A percentile compares a stretch with the other conserved stretches of the same genome.
phyloP scores from a whole-genome alignment of 2,113 vertebrate genomes.

The Pampusana beccarii region DNA sequence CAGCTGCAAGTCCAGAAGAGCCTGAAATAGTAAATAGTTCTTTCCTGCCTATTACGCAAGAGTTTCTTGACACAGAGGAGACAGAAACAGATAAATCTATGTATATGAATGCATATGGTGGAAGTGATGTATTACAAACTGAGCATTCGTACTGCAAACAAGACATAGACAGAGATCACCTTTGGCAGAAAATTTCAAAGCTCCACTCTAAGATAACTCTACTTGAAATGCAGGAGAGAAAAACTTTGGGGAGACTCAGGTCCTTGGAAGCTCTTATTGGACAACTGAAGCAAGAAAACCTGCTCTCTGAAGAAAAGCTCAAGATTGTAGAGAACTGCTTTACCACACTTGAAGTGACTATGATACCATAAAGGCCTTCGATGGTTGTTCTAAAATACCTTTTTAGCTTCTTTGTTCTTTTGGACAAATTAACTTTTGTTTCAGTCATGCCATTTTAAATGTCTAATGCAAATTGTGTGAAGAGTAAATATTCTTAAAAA shows the following conservation, averaged over 20 bases:
- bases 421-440: not conserved
- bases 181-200: conserved; percentile 84
- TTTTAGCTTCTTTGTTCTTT: not conserved
- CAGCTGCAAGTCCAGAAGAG: conserved; percentile 55
- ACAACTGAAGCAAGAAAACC: conserved; percentile 78
- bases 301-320: conserved; percentile 83
- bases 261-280: conserved; percentile 79
- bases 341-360: conserved; percentile 74
- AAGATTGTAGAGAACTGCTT: conserved; percentile 78
- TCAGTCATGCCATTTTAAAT: not conserved
- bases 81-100: conserved; percentile 24
- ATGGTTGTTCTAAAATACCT: not conserved
- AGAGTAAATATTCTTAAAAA: not conserved
- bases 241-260: conserved; percentile 79
- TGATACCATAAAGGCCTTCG: conserved; percentile 66
- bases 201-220: conserved; percentile 83
- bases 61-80: conserved; percentile 50
- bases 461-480: not conserved
- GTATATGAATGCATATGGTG: not conserved
- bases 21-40: conserved; percentile 30
- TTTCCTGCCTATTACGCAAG: conserved; percentile 41
- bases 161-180: conserved; percentile 78
- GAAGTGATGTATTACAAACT: conserved; percentile 69
- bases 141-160: conserved; percentile 87
- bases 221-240: conserved; percentile 82